Evolutionary conservation across 2,888 invertebrate species (phyloP).

Genomic region (Xylota sylvarum): DNA sequence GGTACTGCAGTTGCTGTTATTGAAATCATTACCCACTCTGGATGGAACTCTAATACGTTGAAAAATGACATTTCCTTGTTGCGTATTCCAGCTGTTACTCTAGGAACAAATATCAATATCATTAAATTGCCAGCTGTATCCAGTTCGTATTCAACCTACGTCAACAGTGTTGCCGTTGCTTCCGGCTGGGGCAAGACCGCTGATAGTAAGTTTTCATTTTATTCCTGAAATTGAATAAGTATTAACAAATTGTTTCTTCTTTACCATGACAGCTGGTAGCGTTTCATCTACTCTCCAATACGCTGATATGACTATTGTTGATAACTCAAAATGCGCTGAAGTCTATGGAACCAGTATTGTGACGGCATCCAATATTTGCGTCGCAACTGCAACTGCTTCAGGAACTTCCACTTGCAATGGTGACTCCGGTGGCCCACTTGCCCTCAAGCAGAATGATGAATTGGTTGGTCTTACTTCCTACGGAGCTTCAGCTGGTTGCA

Average conservation of each 20-base stretch:
- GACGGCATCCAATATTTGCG: slow-evolving; percentile 3
- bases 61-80: slow-evolving; percentile 80
- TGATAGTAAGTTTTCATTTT: slow-evolving; percentile 77
- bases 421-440: slow-evolving; percentile 48
- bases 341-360: slow-evolving; percentile 82
- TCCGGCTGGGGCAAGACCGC: slow-evolving; percentile 82
- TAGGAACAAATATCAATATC: slow-evolving; percentile 30
- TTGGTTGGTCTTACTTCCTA: slow-evolving; percentile 42
- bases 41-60: slow-evolving; percentile 69
- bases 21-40: slow-evolving; percentile 71
- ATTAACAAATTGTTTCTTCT: too few species aligned
- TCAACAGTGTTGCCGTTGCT: slow-evolving; percentile 78
- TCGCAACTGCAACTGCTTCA: slow-evolving; percentile 65
- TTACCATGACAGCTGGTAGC: slow-evolving; percentile 78
- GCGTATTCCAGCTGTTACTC: slow-evolving; percentile 8
- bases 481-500: slow-evolving; percentile 17
- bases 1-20: slow-evolving; percentile 73
- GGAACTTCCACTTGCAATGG: slow-evolving; percentile 80
- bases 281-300: slow-evolving; percentile 81
- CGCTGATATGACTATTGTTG: slow-evolving; percentile 81
- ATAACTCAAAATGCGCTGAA: slow-evolving; percentile 79
- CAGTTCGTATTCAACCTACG: slow-evolving; percentile 78
- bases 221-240: background rate
- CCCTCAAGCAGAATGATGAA: background rate
- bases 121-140: slow-evolving; percentile 78